Evolutionary conservation across 2,888 invertebrate genomes (phyloP).

Genomic region (Eristalis pertinax): DNA sequence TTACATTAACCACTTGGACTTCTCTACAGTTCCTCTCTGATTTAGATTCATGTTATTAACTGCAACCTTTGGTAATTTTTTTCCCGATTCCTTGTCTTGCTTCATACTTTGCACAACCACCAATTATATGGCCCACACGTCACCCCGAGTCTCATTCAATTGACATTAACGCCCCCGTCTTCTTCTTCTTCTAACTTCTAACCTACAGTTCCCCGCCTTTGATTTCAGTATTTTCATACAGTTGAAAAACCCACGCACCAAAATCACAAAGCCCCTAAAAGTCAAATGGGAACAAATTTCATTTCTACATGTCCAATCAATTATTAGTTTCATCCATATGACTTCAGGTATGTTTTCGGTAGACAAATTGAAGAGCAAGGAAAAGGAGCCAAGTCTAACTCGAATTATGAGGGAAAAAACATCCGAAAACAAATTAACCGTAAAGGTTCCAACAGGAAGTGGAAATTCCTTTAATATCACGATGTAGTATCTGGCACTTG

Average conservation of each 20-base stretch:
- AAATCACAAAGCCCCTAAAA: conserved; percentile 5
- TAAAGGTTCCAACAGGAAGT: conserved; percentile 62
- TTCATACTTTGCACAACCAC: not conserved
- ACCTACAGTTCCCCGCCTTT: not conserved
- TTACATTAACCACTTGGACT: too few relatives aligned
- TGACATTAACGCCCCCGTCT: not conserved
- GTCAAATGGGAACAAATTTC: conserved; percentile 46
- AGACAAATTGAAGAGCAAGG: conserved; percentile 20
- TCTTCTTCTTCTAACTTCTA: not conserved
- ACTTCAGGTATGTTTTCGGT: conserved; percentile 36
- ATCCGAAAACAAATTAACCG: conserved; percentile 45
- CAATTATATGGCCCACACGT: not conserved
- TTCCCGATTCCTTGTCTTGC: not conserved
- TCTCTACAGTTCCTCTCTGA: too few relatives aligned
- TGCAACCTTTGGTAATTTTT: too few relatives aligned
- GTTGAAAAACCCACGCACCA: conserved; percentile 10
- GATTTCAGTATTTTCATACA: not conserved
- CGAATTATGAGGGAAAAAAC: conserved; percentile 38
- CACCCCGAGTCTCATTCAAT: not conserved
- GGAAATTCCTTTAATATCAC: conserved; percentile 49
- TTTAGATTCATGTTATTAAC: too few relatives aligned
- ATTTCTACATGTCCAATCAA: conserved; percentile 23
- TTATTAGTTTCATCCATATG: conserved; percentile 5
- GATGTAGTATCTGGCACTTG: not conserved
- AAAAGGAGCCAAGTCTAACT: conserved; percentile 25